Conservation (phyloP, 2,113 vertebrate species). For the Hippocampus mohnikei region DNA sequence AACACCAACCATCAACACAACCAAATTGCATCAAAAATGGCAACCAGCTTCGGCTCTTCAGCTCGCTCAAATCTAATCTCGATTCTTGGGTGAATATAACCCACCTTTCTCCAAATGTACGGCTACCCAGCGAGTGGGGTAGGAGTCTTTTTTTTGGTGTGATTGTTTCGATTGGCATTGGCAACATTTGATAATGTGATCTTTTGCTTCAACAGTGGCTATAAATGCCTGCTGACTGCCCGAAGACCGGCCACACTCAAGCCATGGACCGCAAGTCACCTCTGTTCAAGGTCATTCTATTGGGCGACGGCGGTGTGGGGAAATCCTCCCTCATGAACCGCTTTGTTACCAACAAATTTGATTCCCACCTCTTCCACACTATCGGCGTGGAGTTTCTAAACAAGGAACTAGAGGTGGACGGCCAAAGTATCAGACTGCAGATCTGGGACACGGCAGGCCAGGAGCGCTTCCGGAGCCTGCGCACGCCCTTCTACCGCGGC, state of each 20-base stretch:
- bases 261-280: conserved; percentile 83
- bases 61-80: too few relatives aligned
- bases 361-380: conserved; percentile 92
- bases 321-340: conserved; percentile 98
- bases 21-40: too few relatives aligned
- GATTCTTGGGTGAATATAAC: too few relatives aligned
- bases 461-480: conserved; percentile 91
- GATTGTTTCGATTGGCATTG: too few relatives aligned
- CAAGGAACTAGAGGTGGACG: conserved; percentile 94
- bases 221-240: neutral
- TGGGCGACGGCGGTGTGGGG: conserved; percentile 93
- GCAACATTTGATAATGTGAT: neutral
- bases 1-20: too few relatives aligned
- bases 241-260: neutral
- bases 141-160: too few relatives aligned
- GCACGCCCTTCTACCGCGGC: conserved; percentile 94
- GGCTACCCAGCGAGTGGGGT: too few relatives aligned
- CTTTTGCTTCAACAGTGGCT: neutral
- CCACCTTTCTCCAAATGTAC: too few relatives aligned
- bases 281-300: conserved; percentile 91
- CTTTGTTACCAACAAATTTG: conserved; percentile 94
- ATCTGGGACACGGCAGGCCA: conserved; percentile 98
- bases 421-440: conserved; percentile 88
- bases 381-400: conserved; percentile 97
- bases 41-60: too few relatives aligned